phyloP scores from a whole-genome alignment of 2,888 invertebrate species.

The Stenurella melanura region DNA sequence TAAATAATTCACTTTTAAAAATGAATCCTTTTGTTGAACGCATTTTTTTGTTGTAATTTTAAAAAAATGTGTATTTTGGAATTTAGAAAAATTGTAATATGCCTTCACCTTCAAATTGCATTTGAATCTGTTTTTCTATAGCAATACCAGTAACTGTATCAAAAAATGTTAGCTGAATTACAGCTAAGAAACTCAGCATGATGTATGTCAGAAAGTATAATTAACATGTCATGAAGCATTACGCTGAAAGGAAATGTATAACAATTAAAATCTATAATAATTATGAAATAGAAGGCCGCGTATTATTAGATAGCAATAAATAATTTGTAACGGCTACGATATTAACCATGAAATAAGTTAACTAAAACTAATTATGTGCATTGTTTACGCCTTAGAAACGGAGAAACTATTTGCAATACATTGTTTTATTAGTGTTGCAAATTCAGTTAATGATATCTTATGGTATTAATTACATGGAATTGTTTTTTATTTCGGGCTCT shows the following conservation, averaged over 20 bases:
- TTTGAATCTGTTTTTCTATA: not conserved
- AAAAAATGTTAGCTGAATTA: not conserved
- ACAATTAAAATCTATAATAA: not conserved
- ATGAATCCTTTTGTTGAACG: too few relatives aligned
- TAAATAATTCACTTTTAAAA: too few relatives aligned
- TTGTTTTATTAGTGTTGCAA: conserved; percentile 39
- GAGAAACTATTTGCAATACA: conserved; percentile 15
- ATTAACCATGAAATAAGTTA: conserved; percentile 17
- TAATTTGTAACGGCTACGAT: conserved; percentile 12
- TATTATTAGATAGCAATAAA: conserved; percentile 25
- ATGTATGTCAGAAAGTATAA: conserved; percentile 4
- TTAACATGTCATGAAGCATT: conserved; percentile 13
- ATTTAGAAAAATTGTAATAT: too few relatives aligned
- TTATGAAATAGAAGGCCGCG: conserved; percentile 23
- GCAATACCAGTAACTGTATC: not conserved
- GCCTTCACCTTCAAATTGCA: not conserved
- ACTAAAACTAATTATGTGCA: conserved; percentile 25
- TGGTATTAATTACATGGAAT: conserved; percentile 45
- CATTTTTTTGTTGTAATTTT: too few relatives aligned
- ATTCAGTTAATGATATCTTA: conserved; percentile 45
- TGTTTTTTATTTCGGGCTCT: conserved; percentile 46
- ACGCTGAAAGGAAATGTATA: not conserved
- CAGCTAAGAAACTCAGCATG: not conserved
- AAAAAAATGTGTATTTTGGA: too few relatives aligned
- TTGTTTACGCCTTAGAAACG: conserved; percentile 29